phyloP scores from a whole-genome alignment of 2,113 vertebrate genomes.

The Chloroceryle aenea region DNA sequence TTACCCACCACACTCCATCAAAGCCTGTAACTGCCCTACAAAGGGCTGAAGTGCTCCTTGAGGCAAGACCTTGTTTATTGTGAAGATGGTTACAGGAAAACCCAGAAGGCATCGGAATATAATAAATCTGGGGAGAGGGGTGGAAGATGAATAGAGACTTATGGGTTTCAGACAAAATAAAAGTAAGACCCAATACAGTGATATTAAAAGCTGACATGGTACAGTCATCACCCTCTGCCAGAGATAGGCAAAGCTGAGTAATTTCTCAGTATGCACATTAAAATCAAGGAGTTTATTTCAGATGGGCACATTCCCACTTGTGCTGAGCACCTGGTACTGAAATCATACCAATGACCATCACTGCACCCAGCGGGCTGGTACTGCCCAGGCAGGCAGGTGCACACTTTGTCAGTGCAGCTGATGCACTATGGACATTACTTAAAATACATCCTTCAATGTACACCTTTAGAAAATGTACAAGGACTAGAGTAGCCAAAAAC shows the following conservation, averaged over 20 bases:
- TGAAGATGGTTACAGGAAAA: neutral
- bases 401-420: neutral
- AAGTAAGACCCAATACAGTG: neutral
- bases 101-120: neutral
- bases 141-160: neutral
- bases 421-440: neutral
- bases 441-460: neutral
- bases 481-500: neutral
- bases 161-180: neutral
- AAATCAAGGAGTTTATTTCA: conserved; percentile 8
- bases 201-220: neutral
- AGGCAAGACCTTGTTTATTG: neutral
- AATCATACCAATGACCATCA: neutral
- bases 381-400: neutral
- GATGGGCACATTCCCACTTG: neutral
- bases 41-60: neutral
- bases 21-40: neutral
- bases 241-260: neutral
- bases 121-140: neutral
- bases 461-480: neutral
- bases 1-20: rapidly evolving
- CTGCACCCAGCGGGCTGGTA: neutral
- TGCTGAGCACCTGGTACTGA: neutral
- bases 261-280: neutral
- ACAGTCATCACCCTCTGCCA: neutral